These are phyloP conservation scores for Tenthredo distinguenda DNA, from an alignment of 2,888 invertebrate genomes.

Conservation along the genomic window DNA sequence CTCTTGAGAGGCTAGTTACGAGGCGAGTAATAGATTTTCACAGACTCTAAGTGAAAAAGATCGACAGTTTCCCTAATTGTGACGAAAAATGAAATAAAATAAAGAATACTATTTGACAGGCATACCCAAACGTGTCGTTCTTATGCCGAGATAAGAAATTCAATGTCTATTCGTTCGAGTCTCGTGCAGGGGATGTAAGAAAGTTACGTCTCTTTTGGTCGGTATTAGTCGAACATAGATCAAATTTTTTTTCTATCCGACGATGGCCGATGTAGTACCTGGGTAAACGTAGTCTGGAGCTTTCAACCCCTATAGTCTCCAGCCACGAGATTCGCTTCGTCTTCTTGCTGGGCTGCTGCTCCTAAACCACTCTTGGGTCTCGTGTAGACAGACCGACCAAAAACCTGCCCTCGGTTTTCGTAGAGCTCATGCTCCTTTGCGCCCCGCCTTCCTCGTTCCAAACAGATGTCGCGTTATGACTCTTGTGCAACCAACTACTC, in stretches of 20 bases:
- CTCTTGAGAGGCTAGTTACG: no score
- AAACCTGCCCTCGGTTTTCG: conserved; percentile 15
- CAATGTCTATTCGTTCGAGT: neutral
- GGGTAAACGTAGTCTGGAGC: conserved; percentile 25
- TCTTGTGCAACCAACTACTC: conserved; percentile 65
- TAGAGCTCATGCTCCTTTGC: conserved; percentile 18
- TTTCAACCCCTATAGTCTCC: neutral
- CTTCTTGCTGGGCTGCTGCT: conserved; percentile 53
- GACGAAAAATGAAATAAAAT: neutral
- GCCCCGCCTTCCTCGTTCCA: conserved; percentile 62
- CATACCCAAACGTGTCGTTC: neutral
- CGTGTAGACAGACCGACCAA: conserved; percentile 47
- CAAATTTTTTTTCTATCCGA: conserved; percentile 23
- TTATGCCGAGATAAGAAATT: neutral
- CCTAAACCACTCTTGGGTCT: conserved; percentile 49
- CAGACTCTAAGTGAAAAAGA: no score
- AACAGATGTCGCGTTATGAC: conserved; percentile 72
- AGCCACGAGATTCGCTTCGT: conserved; percentile 7
- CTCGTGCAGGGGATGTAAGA: neutral
- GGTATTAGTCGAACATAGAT: conserved; percentile 18
- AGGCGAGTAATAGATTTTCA: no score
- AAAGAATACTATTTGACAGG: no score
- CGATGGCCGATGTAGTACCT: conserved; percentile 45
- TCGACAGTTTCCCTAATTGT: neutral
- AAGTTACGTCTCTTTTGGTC: conserved; percentile 40